These are phyloP conservation scores for Pangasianodon gigas DNA, from an alignment of 2,113 vertebrate genomes.

Conservation along the genomic window DNA sequence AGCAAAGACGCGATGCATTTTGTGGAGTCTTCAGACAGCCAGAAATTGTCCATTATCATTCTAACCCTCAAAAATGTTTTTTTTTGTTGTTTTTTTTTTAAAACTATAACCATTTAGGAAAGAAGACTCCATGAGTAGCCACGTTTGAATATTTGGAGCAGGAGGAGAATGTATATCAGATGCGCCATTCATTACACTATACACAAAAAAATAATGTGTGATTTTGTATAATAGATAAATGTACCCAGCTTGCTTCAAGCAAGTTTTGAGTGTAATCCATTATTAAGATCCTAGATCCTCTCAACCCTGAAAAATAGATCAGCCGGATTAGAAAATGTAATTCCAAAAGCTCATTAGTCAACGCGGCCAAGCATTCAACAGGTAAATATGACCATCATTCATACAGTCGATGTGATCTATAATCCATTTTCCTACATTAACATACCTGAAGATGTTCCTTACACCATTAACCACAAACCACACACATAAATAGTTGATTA, in stretches of 20 bases:
- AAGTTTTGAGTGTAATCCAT: conserved; percentile 34
- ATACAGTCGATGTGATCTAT: conserved; percentile 60
- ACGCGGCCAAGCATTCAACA: conserved; percentile 66
- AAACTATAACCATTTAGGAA: background rate
- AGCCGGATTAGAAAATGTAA: conserved; percentile 62
- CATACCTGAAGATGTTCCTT: conserved; percentile 29
- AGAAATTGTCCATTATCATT: background rate
- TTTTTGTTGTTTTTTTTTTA: background rate
- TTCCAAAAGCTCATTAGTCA: conserved; percentile 65
- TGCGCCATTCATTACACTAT: background rate
- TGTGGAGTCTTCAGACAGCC: background rate
- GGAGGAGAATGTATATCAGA: background rate
- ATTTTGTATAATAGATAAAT: conserved; percentile 32
- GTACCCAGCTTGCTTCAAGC: background rate
- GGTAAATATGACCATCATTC: conserved; percentile 70
- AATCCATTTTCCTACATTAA: conserved; percentile 47
- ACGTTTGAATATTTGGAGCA: background rate
- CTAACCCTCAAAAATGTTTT: no score
- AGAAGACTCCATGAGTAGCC: background rate
- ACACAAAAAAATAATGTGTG: background rate
- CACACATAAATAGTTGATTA: conserved; percentile 15
- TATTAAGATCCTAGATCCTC: conserved; percentile 31
- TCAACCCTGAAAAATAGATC: conserved; percentile 48
- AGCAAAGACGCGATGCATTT: background rate
- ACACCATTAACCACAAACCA: conserved; percentile 12